phyloP scores from a whole-genome alignment of 2,888 invertebrate genomes.

The Dryadula phaetusa region DNA sequence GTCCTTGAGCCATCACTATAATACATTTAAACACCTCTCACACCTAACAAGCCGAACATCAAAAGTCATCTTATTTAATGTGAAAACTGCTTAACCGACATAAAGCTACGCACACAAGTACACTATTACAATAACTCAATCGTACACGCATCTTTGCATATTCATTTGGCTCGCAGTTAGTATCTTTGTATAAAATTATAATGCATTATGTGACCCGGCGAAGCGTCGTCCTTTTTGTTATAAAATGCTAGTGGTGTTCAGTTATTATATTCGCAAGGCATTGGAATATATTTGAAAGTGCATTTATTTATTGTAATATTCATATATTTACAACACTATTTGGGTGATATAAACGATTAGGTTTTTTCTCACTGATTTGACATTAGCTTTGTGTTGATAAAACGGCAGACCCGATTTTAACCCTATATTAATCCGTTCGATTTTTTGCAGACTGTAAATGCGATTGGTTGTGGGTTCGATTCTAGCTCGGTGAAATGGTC shows the following conservation, averaged over 20 bases:
- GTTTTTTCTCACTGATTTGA: too few species aligned
- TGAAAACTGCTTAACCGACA: slow-evolving; percentile 42
- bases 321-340: background rate
- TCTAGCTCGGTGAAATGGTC: too few species aligned
- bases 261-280: background rate
- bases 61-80: slow-evolving; percentile 44
- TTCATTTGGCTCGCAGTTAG: slow-evolving; percentile 80
- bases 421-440: too few species aligned
- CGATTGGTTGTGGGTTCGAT: too few species aligned
- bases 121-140: slow-evolving; percentile 79
- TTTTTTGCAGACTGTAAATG: too few species aligned
- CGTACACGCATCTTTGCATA: slow-evolving; percentile 77
- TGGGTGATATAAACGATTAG: background rate
- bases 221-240: slow-evolving; percentile 46
- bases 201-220: slow-evolving; percentile 78
- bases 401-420: too few species aligned
- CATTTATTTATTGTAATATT: slow-evolving; percentile 6
- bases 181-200: slow-evolving; percentile 85
- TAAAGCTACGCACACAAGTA: slow-evolving; percentile 59
- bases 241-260: slow-evolving; percentile 33
- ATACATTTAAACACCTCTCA: slow-evolving; percentile 10
- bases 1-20: slow-evolving; percentile 1
- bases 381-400: too few species aligned
- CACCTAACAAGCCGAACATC: slow-evolving; percentile 24
- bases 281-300: slow-evolving; percentile 17